Base-by-base conservation (phyloP, 92 coral and sea anemone genomes). In the Blastomussa wellsi region DNA sequence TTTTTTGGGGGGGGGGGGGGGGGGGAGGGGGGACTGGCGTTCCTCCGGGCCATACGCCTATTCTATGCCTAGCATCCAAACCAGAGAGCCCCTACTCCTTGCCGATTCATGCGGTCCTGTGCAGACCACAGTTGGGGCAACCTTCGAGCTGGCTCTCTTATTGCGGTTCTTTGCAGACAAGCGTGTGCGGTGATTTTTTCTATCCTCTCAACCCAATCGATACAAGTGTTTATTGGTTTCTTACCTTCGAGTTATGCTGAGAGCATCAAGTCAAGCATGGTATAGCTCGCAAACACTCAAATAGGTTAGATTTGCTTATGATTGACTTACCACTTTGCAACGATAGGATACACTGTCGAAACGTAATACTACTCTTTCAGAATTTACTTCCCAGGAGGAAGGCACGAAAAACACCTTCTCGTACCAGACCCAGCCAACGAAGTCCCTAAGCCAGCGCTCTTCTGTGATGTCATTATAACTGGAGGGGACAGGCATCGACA, bases 341-440 rank as follows among this genome's bases (percentile, higher is more conserved):
- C 81, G 83, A 76, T 95, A 93, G 66, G 66, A 90, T 52, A 92
- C 96, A 79, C 95, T 95, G 65, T 93, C 94, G 77, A 95, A 93
- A 62, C 98, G 89, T n/a, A 95, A 84, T 10, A 91, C 88, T 24
- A 93, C 84, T 60, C 94, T 87, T 53, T 78, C 60, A 49, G 65
- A 20, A 41, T 49, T 42, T 76, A 37, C 37, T 35, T 67, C 60
- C 98, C 98, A 95, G 35, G 97, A 76, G 16, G 90, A 28, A 9
- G 95, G 97, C 36, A 95, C 90, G 28, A 87, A 91, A 84, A 93
- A 91, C 36, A 69, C 64, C 59, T 94, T 78, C 59, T 95, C 95
- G 86, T 95, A 95, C 98, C 98, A 95, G 66, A 93, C 98, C 94
- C 92, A 91, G 47, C 95, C 98, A 38, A 93, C 90, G 68, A 91